Evolutionary conservation across 2,888 invertebrate species (phyloP), one percentile per base, ranked within the genome.

Genomic region (Hofmannophila pseudospretella): DNA sequence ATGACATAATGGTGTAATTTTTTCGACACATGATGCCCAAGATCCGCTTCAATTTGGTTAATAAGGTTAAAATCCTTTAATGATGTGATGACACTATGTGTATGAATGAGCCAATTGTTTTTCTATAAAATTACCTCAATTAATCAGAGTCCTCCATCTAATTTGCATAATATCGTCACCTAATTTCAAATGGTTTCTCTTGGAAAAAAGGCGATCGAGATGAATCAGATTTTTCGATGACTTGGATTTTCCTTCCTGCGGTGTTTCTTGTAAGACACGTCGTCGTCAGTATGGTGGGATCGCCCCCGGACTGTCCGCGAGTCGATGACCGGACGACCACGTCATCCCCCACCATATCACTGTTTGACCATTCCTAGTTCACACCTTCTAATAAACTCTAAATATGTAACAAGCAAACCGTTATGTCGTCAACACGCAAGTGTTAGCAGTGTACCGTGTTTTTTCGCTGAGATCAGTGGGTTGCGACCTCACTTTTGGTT

Each of bases 401-500:
- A 64, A 58, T 54, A 49, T 55, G 45, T 53, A 49, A 55, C 51
- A 47, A 52, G 43, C 54, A 51, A 45, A 62, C 67, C 50, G 65
- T 63, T 65, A 58, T 42, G 43, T 45, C 44, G 41, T 45, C 51
- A 49, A 33, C 40, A 39, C 39, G 42, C 33, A 37, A 33, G 43
- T 44, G 41, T 38, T 44, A 43, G 42, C 45, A 33, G 36, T 45
- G 42, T 44, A 44, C 34, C 35, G 42, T 43, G 40, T 38, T 45
- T 35, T 38, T 32, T 40, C 39, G 38, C 25, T 11, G 11, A 29
- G 32, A 33, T 28, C 38, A 47, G 67, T 69, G 61, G 64, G 67
- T 51, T 54, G 67, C 53, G 75, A 67, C 73, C 77, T 78, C 71
- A 69, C 62, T 50, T 65, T 58, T 58, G 58, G 58, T 70, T 67